phyloP scores from a whole-genome alignment of 2,888 invertebrate species.

The Linnaemya tessellans region DNA sequence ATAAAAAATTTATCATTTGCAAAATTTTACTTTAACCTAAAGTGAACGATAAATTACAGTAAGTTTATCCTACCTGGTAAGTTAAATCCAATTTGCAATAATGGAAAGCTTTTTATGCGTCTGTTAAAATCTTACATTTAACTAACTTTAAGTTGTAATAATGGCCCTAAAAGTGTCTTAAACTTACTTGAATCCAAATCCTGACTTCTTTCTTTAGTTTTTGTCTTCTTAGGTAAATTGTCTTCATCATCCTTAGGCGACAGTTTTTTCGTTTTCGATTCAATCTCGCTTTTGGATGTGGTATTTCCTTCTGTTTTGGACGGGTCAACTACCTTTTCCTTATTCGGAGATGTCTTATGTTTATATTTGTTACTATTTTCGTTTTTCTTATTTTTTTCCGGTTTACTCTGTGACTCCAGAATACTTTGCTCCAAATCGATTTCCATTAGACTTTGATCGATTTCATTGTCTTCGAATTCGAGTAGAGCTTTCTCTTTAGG shows the following conservation, averaged over 20 bases:
- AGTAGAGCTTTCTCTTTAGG: slow-evolving; percentile 78
- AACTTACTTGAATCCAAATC: slow-evolving; percentile 79
- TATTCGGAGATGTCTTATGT: slow-evolving; percentile 1
- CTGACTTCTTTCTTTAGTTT: slow-evolving; percentile 17
- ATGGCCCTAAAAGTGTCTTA: no score
- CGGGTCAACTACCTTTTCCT: slow-evolving; percentile 22
- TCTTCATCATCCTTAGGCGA: slow-evolving; percentile 55
- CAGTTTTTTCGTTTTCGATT: slow-evolving; percentile 36
- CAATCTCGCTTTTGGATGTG: slow-evolving; percentile 43
- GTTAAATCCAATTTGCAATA: no score
- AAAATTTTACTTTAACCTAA: no score
- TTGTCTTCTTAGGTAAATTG: slow-evolving; percentile 50
- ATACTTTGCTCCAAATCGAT: slow-evolving; percentile 76
- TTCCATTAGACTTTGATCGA: slow-evolving; percentile 83
- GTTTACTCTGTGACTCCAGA: slow-evolving; percentile 25
- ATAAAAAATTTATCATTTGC: no score
- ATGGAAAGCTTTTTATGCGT: no score
- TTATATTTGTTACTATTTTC: not conserved
- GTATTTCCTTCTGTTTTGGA: slow-evolving; percentile 61
- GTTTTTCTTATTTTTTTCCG: slow-evolving; percentile 20
- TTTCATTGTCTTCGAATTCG: slow-evolving; percentile 85
- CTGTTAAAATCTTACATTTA: no score
- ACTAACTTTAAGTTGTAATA: no score
- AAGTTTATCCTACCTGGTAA: no score
- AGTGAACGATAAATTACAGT: no score